phyloP scores from a whole-genome alignment of 2,888 invertebrate species.

The Trachelus troglodyta region DNA sequence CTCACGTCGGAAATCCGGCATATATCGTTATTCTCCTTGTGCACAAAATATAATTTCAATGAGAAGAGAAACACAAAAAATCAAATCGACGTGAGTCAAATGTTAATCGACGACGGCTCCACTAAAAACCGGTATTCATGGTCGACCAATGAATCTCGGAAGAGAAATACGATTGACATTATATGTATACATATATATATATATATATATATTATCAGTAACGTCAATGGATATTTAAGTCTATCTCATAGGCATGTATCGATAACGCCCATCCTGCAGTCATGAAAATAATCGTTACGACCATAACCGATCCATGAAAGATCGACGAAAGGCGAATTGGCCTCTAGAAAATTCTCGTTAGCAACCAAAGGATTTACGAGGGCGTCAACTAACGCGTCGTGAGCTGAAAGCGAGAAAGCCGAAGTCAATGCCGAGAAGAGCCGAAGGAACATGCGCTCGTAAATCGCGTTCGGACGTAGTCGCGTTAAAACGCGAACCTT shows the following conservation, averaged over 20 bases:
- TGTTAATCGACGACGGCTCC: slow-evolving; percentile 27
- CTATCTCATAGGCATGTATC: not conserved
- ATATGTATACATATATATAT: not conserved
- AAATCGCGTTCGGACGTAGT: not conserved
- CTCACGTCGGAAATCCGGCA: not conserved
- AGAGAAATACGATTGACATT: not conserved
- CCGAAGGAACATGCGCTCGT: not conserved
- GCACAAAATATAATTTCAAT: slow-evolving; percentile 33
- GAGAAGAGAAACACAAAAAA: slow-evolving; percentile 29
- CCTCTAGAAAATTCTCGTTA: not conserved
- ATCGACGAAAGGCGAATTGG: not conserved
- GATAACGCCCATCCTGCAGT: not conserved
- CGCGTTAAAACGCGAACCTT: not conserved
- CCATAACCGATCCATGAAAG: not conserved
- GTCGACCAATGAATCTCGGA: slow-evolving; percentile 14
- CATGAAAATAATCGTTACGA: not conserved
- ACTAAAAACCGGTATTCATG: slow-evolving; percentile 31
- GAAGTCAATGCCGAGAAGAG: not conserved
- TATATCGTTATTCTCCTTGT: not conserved
- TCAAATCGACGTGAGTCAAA: slow-evolving; percentile 17
- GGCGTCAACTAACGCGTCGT: not conserved
- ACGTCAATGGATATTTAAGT: not conserved
- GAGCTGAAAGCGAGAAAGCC: not conserved
- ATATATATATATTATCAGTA: no score
- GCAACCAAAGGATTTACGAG: not conserved